Evolutionary conservation across 1,140 invertebrate genomes (phyloP).

Genomic region (Oscheius sp.): DNA sequence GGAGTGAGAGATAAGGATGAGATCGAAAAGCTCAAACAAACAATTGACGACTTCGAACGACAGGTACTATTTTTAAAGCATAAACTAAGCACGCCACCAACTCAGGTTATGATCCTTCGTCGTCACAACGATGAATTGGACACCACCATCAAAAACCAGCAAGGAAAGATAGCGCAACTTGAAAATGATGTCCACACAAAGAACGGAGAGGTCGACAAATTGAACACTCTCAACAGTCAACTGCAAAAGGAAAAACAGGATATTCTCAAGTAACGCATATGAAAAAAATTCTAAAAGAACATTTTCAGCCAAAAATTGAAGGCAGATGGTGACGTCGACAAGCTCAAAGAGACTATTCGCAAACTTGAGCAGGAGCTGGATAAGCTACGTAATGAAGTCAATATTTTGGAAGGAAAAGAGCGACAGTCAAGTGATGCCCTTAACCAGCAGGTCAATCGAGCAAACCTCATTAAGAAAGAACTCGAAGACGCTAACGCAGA

Average conservation of each 20-base stretch:
- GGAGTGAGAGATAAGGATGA: constrained; percentile 46
- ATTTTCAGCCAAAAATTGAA: constrained; percentile 57
- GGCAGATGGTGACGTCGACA: constrained; percentile 46
- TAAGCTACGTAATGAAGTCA: constrained; percentile 52
- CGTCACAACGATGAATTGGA: constrained; percentile 59
- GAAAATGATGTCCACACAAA: constrained; percentile 54
- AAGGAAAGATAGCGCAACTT: constrained; percentile 48
- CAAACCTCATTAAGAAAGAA: constrained; percentile 50
- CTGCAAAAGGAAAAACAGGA: constrained; percentile 58
- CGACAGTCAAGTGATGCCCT: constrained; percentile 44
- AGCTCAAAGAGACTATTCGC: constrained; percentile 56
- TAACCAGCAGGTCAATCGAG: constrained; percentile 49
- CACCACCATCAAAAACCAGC: constrained; percentile 55
- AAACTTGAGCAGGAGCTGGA: constrained; percentile 58
- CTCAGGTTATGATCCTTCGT: constrained; percentile 53
- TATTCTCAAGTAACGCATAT: constrained; percentile 46
- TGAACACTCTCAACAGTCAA: constrained; percentile 57
- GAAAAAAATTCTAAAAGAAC: background rate
- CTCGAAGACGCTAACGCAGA: constrained; percentile 50
- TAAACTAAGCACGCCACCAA: too few species aligned
- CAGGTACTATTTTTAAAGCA: background rate
- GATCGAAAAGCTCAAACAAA: constrained; percentile 52
- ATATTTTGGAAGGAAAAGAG: constrained; percentile 45
- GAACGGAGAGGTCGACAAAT: constrained; percentile 48
- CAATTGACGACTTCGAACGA: constrained; percentile 53